A percentile compares a stretch with the other conserved stretches of the same genome.
These are phyloP conservation scores for Drosophila lutescens DNA, from an alignment of 2,888 invertebrate species.

Conservation along the genomic window DNA sequence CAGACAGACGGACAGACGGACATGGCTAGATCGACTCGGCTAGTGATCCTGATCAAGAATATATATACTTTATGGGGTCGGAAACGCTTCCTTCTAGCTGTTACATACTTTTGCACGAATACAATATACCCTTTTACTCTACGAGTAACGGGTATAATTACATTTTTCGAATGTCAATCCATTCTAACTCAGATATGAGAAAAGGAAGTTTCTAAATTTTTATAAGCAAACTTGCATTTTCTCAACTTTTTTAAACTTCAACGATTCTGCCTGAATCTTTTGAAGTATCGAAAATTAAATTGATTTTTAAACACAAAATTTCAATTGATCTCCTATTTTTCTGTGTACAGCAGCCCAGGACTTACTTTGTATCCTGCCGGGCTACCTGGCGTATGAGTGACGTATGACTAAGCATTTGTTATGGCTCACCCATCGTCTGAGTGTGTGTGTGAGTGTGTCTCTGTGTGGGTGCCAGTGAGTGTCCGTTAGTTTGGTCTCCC, in stretches of 20 bases:
- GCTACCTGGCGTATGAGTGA: slow-evolving; percentile 70
- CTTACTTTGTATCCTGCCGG: slow-evolving; percentile 25
- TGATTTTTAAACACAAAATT: not conserved
- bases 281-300: not conserved
- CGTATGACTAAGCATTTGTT: slow-evolving; percentile 73
- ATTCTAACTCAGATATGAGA: too few species aligned
- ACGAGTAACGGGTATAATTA: too few species aligned
- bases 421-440: slow-evolving; percentile 55
- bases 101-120: too few species aligned
- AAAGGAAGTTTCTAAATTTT: too few species aligned
- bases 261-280: not conserved
- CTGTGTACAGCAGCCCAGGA: slow-evolving; percentile 7
- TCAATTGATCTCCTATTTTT: not conserved
- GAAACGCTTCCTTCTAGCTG: too few species aligned
- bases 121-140: too few species aligned
- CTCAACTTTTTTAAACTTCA: not conserved
- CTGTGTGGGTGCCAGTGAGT: slow-evolving; percentile 18
- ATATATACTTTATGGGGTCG: too few species aligned
- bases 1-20: too few species aligned
- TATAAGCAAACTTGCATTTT: not conserved
- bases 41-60: too few species aligned
- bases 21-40: too few species aligned
- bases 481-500: slow-evolving; percentile 15
- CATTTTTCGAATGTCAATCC: not conserved
- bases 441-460: slow-evolving; percentile 3